Evolutionary conservation across 2,113 vertebrate species (phyloP).

Genomic region (Myotis brandtii): DNA sequence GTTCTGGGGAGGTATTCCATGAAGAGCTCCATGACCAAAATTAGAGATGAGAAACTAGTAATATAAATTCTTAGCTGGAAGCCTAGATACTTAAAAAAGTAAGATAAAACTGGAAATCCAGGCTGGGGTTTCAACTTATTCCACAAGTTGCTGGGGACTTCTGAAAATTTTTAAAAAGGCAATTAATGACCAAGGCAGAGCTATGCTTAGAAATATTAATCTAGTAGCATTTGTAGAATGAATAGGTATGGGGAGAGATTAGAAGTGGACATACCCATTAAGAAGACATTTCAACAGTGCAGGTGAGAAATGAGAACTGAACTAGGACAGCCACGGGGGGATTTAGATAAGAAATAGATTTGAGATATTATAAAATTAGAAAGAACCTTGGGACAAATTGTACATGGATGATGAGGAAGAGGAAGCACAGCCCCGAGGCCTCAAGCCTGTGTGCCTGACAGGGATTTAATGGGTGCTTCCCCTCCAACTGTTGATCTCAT

Average conservation of each 20-base stretch:
- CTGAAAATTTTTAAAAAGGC: background rate
- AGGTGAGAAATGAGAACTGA: background rate
- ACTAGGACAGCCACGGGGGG: background rate
- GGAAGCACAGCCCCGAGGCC: background rate
- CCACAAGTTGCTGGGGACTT: background rate
- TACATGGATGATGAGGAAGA: background rate
- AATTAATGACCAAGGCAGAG: background rate
- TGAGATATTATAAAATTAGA: background rate
- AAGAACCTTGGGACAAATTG: background rate
- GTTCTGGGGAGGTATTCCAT: background rate
- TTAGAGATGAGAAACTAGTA: background rate
- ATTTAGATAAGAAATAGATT: background rate
- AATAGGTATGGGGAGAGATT: background rate
- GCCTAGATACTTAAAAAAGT: background rate
- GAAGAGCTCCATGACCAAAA: background rate
- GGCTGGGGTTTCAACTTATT: background rate
- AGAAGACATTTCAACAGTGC: background rate
- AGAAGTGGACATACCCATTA: background rate
- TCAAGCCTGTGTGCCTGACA: background rate
- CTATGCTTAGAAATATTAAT: background rate
- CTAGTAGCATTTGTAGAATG: background rate
- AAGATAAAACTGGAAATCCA: background rate
- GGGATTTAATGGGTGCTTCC: background rate
- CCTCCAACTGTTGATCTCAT: background rate
- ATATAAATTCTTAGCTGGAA: background rate